These are phyloP conservation scores for Trichonephila clavipes DNA, from an alignment of 1,140 invertebrate genomes.

Conservation along the genomic window DNA sequence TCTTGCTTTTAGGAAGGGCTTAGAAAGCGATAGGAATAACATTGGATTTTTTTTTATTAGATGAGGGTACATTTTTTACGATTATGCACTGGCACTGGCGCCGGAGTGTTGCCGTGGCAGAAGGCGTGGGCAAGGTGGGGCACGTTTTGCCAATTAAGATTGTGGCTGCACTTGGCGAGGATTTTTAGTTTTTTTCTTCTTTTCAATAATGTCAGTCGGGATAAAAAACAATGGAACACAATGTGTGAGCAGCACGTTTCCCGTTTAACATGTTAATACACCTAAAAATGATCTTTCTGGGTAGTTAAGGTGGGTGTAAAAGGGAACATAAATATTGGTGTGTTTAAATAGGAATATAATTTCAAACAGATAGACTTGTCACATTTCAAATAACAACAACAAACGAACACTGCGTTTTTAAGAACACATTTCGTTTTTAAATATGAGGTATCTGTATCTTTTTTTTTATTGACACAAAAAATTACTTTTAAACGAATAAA, in stretches of 20 bases:
- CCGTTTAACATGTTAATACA: slow-evolving; percentile 4
- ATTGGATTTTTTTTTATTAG: background rate
- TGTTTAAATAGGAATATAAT: background rate
- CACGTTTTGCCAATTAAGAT: slow-evolving; percentile 40
- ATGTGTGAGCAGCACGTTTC: background rate
- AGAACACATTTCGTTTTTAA: too few relatives aligned
- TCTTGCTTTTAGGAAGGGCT: slow-evolving; percentile 21
- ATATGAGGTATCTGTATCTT: too few relatives aligned
- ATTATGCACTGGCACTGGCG: slow-evolving; percentile 5
- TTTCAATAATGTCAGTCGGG: background rate
- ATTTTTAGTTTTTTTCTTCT: background rate
- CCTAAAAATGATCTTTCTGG: background rate
- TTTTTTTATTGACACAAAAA: too few relatives aligned
- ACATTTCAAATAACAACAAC: too few relatives aligned
- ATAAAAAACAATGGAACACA: background rate
- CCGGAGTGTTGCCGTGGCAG: background rate
- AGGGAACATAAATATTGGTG: background rate
- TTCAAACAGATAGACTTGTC: background rate
- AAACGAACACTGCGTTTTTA: too few relatives aligned
- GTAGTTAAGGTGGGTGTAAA: background rate
- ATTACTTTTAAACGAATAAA: too few relatives aligned
- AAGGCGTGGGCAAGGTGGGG: slow-evolving; percentile 49
- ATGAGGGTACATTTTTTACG: background rate
- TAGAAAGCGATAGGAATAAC: background rate
- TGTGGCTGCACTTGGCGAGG: background rate